Conservation (phyloP, 2,888 invertebrate genomes). For the Serripes groenlandicus region DNA sequence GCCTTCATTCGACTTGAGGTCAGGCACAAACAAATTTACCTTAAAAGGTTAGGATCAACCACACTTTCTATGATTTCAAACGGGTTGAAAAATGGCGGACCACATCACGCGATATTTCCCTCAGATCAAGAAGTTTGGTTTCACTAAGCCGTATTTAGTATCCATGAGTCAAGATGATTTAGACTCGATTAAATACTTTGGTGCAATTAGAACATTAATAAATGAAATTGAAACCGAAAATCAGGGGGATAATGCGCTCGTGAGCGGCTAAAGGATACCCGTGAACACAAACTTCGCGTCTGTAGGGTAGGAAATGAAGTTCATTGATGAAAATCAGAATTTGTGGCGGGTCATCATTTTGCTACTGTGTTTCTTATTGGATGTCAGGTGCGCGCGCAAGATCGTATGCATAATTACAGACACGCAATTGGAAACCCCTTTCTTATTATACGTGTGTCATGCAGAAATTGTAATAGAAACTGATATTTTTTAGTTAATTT, state of each 20-base stretch:
- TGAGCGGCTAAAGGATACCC: conserved; percentile 9
- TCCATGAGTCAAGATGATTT: conserved; percentile 40
- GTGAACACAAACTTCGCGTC: conserved; percentile 14
- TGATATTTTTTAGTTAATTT: too few species aligned
- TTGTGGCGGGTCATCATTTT: too few species aligned
- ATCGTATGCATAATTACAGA: too few species aligned
- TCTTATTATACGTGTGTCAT: too few species aligned
- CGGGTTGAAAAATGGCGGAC: neutral
- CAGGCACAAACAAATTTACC: neutral
- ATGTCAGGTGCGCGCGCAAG: too few species aligned
- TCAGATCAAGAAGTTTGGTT: conserved; percentile 22
- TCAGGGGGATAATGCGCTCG: neutral
- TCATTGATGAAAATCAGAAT: conserved; percentile 12
- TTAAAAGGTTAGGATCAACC: neutral
- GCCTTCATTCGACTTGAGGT: neutral
- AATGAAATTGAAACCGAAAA: conserved; percentile 13
- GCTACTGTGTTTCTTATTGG: too few species aligned
- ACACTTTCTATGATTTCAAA: conserved; percentile 12
- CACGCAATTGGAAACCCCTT: too few species aligned
- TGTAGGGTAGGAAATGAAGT: neutral
- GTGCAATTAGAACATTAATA: conserved; percentile 39
- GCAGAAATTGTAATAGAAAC: too few species aligned
- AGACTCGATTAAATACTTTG: conserved; percentile 49
- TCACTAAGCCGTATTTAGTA: conserved; percentile 4
- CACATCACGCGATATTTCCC: conserved; percentile 4